Evolutionary conservation across 2,888 invertebrate genomes (phyloP).

Genomic region (Cryptus viduatorius): DNA sequence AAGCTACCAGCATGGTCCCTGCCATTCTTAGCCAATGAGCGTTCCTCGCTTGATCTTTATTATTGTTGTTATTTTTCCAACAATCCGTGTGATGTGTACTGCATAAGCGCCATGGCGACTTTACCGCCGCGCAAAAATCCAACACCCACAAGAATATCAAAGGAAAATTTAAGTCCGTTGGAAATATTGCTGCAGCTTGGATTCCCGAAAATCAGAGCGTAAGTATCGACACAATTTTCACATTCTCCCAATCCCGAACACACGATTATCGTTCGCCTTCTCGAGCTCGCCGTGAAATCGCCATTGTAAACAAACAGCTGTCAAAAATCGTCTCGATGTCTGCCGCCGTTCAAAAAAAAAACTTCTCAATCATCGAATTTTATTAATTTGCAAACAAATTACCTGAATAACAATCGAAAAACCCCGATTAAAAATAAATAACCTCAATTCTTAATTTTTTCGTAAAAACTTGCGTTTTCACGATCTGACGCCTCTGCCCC

Average conservation of each 20-base stretch:
- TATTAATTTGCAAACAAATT: too few relatives aligned
- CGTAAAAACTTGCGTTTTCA: too few relatives aligned
- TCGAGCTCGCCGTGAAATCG: background rate
- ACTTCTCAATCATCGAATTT: background rate
- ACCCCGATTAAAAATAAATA: too few relatives aligned
- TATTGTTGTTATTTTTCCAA: constrained; percentile 8
- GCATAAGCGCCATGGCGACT: constrained; percentile 87
- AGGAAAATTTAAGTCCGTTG: constrained; percentile 91
- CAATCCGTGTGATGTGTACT: constrained; percentile 21
- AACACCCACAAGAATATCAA: constrained; percentile 90
- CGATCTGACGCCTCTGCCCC: too few relatives aligned
- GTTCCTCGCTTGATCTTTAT: background rate
- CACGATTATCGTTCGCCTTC: background rate
- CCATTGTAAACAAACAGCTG: constrained; percentile 78
- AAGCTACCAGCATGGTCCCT: background rate
- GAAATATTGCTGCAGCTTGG: constrained; percentile 95
- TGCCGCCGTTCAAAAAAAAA: background rate
- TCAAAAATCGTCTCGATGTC: constrained; percentile 63
- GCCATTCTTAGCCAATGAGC: background rate
- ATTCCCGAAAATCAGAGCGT: constrained; percentile 95
- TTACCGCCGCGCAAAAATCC: constrained; percentile 92
- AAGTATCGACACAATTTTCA: constrained; percentile 84
- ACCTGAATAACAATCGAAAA: too few relatives aligned
- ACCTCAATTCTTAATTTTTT: too few relatives aligned
- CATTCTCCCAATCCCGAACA: background rate